Evolutionary conservation across 2,888 invertebrate species (phyloP).

Genomic region (Stenolophus ochropezus): DNA sequence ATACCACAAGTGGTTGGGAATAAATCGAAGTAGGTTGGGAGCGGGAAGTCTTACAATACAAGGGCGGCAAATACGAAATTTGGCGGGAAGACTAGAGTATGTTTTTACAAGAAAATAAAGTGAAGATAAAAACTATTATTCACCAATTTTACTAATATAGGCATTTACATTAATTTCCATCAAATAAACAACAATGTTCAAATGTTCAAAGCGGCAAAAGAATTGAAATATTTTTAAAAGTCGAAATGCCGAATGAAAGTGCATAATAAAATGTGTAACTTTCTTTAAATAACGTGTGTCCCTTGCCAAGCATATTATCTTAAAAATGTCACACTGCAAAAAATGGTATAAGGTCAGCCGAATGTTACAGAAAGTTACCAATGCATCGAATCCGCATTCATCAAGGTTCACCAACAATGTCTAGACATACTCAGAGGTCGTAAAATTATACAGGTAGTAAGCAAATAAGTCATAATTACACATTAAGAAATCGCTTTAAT

Average conservation of each 20-base stretch:
- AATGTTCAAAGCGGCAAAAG: not conserved
- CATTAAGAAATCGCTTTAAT: conserved; percentile 21
- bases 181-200: not conserved
- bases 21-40: not conserved
- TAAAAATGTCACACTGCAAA: conserved; percentile 3
- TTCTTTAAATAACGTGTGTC: not conserved
- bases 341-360: not conserved
- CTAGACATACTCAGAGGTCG: conserved; percentile 3
- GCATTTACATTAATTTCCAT: not conserved
- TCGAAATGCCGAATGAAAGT: not conserved
- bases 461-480: conserved; percentile 2
- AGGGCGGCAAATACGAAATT: not conserved
- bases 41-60: not conserved
- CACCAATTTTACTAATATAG: no score
- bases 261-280: not conserved
- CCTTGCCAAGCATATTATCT: not conserved
- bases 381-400: conserved; percentile 10
- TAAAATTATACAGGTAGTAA: conserved; percentile 23
- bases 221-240: not conserved
- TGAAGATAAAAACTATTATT: no score
- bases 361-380: conserved; percentile 24
- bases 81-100: not conserved
- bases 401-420: not conserved
- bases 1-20: conserved; percentile 38
- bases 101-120: not conserved